Conservation (phyloP, 2,113 vertebrate species). For the rat (Rattus norvegicus) region GRCr8 NC_086026.1:126770501-126771000, state of each 20-base stretch:
- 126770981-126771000: background rate
- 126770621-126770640: background rate
- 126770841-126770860: background rate
- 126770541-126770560: background rate
- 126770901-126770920: background rate
- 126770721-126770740: slow-evolving; percentile 79
- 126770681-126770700: slow-evolving; percentile 43
- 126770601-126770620: background rate
- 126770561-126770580: background rate
- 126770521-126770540: background rate
- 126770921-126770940: background rate
- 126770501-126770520: slow-evolving; percentile 77
- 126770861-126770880: background rate
- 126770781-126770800: slow-evolving; percentile 64
- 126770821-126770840: background rate
- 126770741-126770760: slow-evolving; percentile 76
- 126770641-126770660: background rate
- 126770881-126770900: background rate
- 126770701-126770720: slow-evolving; percentile 75
- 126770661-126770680: too few relatives aligned
- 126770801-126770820: slow-evolving; percentile 24
- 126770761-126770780: slow-evolving; percentile 69
- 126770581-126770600: background rate
- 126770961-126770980: background rate
- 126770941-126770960: background rate